phyloP scores from a whole-genome alignment of 2,113 vertebrate genomes.

The Phoxinus phoxinus region DNA sequence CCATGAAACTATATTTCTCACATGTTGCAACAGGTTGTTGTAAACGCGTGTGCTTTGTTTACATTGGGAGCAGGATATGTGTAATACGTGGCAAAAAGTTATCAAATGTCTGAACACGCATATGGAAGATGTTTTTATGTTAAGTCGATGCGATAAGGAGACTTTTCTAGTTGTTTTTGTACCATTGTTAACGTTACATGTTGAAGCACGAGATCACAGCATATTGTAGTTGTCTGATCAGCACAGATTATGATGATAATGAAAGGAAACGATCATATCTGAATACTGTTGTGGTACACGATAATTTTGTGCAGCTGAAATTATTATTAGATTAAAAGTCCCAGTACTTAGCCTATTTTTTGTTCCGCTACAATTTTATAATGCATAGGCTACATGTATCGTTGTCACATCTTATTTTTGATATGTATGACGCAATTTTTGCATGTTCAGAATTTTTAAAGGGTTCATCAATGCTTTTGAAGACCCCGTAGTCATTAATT shows the following conservation, averaged over 20 bases:
- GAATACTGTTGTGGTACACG: neutral
- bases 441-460: neutral
- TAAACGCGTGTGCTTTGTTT: slow-evolving; percentile 39
- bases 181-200: neutral
- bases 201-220: neutral
- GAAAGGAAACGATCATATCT: neutral
- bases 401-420: neutral
- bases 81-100: neutral
- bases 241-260: neutral
- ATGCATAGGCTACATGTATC: neutral
- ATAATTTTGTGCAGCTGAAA: neutral
- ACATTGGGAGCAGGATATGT: neutral
- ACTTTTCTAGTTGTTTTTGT: neutral
- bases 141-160: neutral
- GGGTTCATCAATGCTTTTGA: neutral
- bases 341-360: neutral
- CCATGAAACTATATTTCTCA: neutral
- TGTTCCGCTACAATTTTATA: neutral
- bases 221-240: neutral
- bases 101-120: neutral
- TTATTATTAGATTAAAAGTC: neutral
- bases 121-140: neutral
- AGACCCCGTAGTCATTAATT: too few relatives aligned
- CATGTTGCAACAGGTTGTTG: slow-evolving; percentile 37
- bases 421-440: neutral